phyloP scores from a whole-genome alignment of 2,888 invertebrate species.

The Zaprionus bogoriensis region DNA sequence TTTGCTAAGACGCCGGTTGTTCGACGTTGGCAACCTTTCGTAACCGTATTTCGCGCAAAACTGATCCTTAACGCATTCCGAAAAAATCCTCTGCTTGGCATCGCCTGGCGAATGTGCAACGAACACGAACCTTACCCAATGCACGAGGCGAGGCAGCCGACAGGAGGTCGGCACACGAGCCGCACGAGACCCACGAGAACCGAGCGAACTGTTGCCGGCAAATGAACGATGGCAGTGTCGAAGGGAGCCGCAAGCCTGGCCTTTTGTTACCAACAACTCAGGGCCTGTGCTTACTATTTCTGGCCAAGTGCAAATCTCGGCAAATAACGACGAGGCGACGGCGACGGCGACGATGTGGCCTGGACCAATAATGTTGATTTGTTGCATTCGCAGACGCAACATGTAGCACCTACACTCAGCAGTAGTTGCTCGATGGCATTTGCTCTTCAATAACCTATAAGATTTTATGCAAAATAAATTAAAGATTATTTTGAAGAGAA shows the following conservation, averaged over 20 bases:
- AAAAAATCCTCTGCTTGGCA: slow-evolving; percentile 74
- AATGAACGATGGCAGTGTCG: slow-evolving; percentile 43
- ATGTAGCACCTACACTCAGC: slow-evolving; percentile 8
- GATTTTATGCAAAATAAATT: too few species aligned
- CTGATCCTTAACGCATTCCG: slow-evolving; percentile 82
- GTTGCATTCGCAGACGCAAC: slow-evolving; percentile 46
- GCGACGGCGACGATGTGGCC: slow-evolving; percentile 42
- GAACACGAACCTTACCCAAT: slow-evolving; percentile 67
- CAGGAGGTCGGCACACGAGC: slow-evolving; percentile 42
- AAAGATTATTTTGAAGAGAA: too few species aligned
- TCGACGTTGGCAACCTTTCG: slow-evolving; percentile 80
- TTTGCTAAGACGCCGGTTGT: slow-evolving; percentile 64
- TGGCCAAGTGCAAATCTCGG: slow-evolving; percentile 59
- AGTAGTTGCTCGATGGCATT: neutral
- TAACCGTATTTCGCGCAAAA: slow-evolving; percentile 83
- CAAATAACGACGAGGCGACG: slow-evolving; percentile 49
- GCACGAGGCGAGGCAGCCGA: slow-evolving; percentile 51
- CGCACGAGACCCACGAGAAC: slow-evolving; percentile 25
- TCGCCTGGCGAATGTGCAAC: slow-evolving; percentile 74
- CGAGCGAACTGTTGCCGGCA: slow-evolving; percentile 55
- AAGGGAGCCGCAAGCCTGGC: slow-evolving; percentile 32
- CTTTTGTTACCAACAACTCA: slow-evolving; percentile 39
- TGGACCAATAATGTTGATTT: slow-evolving; percentile 55
- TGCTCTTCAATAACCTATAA: neutral
- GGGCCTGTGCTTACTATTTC: slow-evolving; percentile 36